Percentiles rank a stretch among this genome's conserved stretches.
phyloP scores from a whole-genome alignment of 2,888 invertebrate species.

The Lithophane socia region DNA sequence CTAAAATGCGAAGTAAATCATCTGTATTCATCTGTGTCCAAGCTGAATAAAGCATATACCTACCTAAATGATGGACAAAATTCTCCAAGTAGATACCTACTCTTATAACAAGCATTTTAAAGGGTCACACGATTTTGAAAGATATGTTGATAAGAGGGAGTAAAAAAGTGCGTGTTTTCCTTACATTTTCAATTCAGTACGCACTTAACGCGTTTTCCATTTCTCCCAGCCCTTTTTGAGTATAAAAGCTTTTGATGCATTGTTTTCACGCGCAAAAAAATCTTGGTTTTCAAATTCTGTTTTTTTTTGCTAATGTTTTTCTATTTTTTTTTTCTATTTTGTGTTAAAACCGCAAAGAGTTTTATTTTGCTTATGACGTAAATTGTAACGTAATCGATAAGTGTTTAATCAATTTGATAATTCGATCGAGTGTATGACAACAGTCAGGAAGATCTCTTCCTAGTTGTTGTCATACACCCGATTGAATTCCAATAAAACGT shows the following conservation, averaged over 20 bases:
- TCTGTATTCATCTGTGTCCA: too few relatives aligned
- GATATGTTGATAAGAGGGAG: neutral
- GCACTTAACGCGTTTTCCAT: conserved; percentile 13
- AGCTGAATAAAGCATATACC: neutral
- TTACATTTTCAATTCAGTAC: conserved; percentile 8
- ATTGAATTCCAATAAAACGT: neutral
- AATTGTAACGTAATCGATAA: conserved; percentile 20
- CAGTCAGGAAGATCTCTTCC: conserved; percentile 7
- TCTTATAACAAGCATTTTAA: neutral
- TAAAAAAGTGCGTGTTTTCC: conserved; percentile 10
- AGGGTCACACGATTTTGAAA: neutral
- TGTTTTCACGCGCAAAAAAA: neutral
- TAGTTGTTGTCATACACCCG: neutral
- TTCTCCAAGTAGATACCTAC: too few relatives aligned
- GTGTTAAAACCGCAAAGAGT: neutral
- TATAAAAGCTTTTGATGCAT: conserved; percentile 1
- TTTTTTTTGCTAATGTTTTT: neutral
- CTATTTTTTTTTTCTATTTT: neutral
- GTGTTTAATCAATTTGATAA: conserved; percentile 35
- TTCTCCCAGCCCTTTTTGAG: neutral
- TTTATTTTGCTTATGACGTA: conserved; percentile 12
- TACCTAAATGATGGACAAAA: too few relatives aligned
- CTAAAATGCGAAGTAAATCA: too few relatives aligned
- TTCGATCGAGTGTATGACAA: conserved; percentile 28
- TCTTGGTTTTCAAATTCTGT: neutral